Evolutionary conservation across 2,113 vertebrate species (phyloP).

Genomic region (Pseudopodoces humilis): DNA sequence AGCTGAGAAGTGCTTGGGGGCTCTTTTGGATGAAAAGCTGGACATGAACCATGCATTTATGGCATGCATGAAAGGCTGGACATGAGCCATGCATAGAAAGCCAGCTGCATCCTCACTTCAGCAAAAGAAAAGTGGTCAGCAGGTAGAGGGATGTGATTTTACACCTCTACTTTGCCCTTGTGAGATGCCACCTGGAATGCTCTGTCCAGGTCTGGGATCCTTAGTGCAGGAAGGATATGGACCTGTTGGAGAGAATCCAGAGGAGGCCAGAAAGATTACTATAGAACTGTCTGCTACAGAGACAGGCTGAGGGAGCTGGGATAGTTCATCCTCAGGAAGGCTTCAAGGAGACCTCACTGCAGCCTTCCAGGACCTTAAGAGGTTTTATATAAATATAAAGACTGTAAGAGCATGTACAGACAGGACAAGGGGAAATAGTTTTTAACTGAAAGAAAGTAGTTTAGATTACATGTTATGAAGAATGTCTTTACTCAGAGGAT

Average conservation of each 20-base stretch:
- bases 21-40: neutral
- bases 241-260: accelerated
- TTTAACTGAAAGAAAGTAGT: neutral
- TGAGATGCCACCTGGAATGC: neutral
- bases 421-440: neutral
- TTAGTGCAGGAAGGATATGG: too few species aligned
- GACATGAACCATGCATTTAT: neutral
- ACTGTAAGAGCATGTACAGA: neutral
- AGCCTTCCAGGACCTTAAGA: neutral
- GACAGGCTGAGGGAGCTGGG: neutral
- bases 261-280: neutral
- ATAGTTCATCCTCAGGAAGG: neutral
- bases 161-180: too few species aligned
- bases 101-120: neutral
- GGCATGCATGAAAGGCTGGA: too few species aligned
- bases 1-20: neutral
- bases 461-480: neutral
- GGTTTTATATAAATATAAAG: neutral
- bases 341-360: neutral
- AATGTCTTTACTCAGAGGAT: neutral
- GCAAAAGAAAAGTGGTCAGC: neutral
- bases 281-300: neutral
- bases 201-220: neutral
- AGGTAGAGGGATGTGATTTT: neutral
- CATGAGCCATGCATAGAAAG: neutral